Percentiles rank a stretch among this genome's conserved stretches.
Evolutionary conservation across 2,888 invertebrate genomes (phyloP).

Genomic region (Myopa testacea): DNA sequence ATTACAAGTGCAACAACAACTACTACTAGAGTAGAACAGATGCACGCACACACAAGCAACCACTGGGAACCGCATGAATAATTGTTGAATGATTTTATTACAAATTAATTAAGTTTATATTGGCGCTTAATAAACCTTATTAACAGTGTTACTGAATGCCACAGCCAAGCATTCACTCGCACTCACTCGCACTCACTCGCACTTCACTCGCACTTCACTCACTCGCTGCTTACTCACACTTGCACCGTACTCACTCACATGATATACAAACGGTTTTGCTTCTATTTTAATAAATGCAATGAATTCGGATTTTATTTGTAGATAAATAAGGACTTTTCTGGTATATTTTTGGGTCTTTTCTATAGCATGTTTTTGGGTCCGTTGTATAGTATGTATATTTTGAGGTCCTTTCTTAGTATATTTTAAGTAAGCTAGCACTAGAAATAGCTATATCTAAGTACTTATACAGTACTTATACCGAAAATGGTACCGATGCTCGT

Average conservation of each 20-base stretch:
- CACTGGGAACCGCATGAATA: constrained; percentile 52
- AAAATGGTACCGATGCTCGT: too few relatives aligned
- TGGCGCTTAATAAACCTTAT: constrained; percentile 39
- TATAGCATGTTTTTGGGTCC: too few relatives aligned
- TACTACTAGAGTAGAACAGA: background rate
- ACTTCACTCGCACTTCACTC: background rate
- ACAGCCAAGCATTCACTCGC: constrained; percentile 11
- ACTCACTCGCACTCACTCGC: background rate
- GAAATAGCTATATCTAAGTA: too few relatives aligned
- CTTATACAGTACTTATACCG: too few relatives aligned
- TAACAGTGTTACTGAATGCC: constrained; percentile 16
- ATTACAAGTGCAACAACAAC: background rate
- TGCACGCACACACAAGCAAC: constrained; percentile 41
- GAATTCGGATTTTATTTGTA: background rate
- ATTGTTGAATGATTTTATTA: constrained; percentile 51
- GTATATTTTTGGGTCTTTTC: background rate
- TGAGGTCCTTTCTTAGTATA: too few relatives aligned
- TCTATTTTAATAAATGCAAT: background rate
- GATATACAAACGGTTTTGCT: background rate
- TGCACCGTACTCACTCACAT: background rate
- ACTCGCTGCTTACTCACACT: background rate
- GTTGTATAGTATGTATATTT: too few relatives aligned
- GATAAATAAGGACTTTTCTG: background rate
- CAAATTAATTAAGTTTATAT: constrained; percentile 55
- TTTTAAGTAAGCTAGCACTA: too few relatives aligned